Evolutionary conservation across 2,113 vertebrate species (phyloP), one percentile per base, ranked within the genome.

Genomic region (Smithornis capensis): DNA sequence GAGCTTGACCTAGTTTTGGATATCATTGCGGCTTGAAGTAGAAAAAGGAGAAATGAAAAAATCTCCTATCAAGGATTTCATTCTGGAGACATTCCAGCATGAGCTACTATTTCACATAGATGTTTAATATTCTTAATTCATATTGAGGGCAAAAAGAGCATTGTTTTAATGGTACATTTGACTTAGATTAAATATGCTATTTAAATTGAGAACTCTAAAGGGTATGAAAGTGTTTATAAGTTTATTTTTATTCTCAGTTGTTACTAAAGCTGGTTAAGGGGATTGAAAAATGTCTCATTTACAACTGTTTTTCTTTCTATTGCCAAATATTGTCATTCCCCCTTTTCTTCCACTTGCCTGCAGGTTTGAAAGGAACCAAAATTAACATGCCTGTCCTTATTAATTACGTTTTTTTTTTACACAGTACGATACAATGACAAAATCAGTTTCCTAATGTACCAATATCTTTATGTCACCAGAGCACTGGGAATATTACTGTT

Each of bases 181-280:
- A 93, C 62, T 93, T 88, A 56, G 78, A 91, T 95, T 87, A 81
- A 97, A 83, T 52, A 71, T 37, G 13, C 59, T 64, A 2, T 83
- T 92, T 86, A 77, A 95, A 86, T 55, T 40, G 90, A 81, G 79
- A 50, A 28, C 47, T 94, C 37, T n/a, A 19, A 92, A 83, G 85
- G 78, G 29, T 82, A 59, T 4, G 6, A 29, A 93, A 90, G 68
- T 94, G 83, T 94, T 96, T 90, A 44, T 76, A 84, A 83, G 64
- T 96, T 96, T 93, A 69, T 83, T 95, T 96, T 97, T 93, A 81
- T 67, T 92, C 79, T 81, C 44, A 83, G 25, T 90, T 83, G 49
- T 84, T 94, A 78, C 47, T 90, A 81, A 92, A 81, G 60, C 71
- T 90, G 67, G 63, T 95, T 87, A 77, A 88, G 44, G 63, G 70